Base-by-base conservation (phyloP, 1,140 invertebrate genomes). In the Pseudomyrmex dendroicus region DNA sequence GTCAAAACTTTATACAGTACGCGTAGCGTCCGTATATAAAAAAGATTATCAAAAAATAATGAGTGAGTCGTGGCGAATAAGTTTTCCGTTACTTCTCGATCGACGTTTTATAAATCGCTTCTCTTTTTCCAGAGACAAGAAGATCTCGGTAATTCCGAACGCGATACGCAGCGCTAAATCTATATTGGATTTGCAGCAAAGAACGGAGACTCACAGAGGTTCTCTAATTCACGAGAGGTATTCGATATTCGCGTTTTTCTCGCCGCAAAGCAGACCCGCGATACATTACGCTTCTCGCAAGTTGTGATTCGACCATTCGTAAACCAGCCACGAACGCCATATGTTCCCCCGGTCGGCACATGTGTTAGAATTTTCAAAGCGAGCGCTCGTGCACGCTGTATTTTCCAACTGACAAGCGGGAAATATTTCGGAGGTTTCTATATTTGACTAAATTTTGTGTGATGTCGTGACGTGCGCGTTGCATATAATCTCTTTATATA, bases 291-390 rank as follows among this genome's bases (percentile, higher is more conserved):
- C 22, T 68, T 48, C 50, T 78, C 63, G 52, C 20, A 66, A 44
- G 15, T 78, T 78, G 63, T 70, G 82, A 80, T 67, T 68, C 54
- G 25, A 46, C 73, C 17, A 67, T 84, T 84, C 64, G 73, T 80
- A 84, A 54, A 68, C 74, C 35, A 59, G 22, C 48, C 82, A 80
- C 74, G 74, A 54, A 61, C 56, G 17, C 64, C 74, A 62, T 70
- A 68, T 67, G 74, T 84, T 84, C 22, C 35, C 35, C n/a, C 62
- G 54, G 25, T 13, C 25, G 46, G 17, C 48, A 46, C 67, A 62
- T 70, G 80, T 48, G 74, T 73, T 61, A 82, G 68, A 84, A 67
- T 84, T 84, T 84, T 82, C 83, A 84, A 82, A 84, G 67, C 63
- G 82, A 84, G 54, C 76, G 13, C 52, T 1, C 56, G 63, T 25